phyloP scores from a whole-genome alignment of 2,797 vertebrate genomes.

The Poeciliopsis presidionis region DNA sequence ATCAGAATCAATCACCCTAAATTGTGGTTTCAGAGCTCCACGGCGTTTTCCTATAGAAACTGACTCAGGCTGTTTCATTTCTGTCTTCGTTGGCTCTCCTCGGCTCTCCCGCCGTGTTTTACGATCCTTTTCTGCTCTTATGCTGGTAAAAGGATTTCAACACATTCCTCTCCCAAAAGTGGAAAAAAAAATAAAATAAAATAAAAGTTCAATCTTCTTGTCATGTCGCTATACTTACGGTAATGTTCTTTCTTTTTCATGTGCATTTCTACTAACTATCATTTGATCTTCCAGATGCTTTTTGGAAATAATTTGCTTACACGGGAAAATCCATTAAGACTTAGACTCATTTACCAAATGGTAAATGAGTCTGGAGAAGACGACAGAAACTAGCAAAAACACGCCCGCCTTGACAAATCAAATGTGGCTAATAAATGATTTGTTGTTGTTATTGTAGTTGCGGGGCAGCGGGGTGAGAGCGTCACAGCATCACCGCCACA shows the following conservation, averaged over 20 bases:
- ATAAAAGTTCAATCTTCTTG: not conserved
- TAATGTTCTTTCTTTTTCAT: not conserved
- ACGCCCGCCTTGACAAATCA: not conserved
- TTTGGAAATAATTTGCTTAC: not conserved
- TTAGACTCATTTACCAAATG: not conserved
- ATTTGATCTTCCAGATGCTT: not conserved
- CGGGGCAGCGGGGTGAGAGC: not conserved
- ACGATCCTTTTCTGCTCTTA: slow-evolving; percentile 24
- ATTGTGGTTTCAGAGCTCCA: slow-evolving; percentile 20
- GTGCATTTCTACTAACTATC: not conserved
- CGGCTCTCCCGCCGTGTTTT: slow-evolving; percentile 35
- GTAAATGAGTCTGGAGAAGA: not conserved
- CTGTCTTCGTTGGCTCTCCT: slow-evolving; percentile 24
- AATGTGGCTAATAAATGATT: not conserved
- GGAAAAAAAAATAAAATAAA: not conserved
- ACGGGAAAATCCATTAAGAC: not conserved
- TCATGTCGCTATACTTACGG: not conserved
- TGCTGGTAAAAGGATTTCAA: slow-evolving; percentile 41
- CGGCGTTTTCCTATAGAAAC: slow-evolving; percentile 8
- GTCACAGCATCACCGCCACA: not conserved
- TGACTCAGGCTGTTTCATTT: slow-evolving; percentile 15
- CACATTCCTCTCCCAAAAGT: slow-evolving; percentile 21
- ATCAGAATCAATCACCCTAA: slow-evolving; percentile 56
- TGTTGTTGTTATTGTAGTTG: not conserved
- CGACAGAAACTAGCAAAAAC: not conserved